A percentile compares a stretch with the other conserved stretches of the same genome.
These are phyloP conservation scores for Alviniconcha marisindica DNA, from an alignment of 1,140 invertebrate genomes.

Conservation along the genomic window DNA sequence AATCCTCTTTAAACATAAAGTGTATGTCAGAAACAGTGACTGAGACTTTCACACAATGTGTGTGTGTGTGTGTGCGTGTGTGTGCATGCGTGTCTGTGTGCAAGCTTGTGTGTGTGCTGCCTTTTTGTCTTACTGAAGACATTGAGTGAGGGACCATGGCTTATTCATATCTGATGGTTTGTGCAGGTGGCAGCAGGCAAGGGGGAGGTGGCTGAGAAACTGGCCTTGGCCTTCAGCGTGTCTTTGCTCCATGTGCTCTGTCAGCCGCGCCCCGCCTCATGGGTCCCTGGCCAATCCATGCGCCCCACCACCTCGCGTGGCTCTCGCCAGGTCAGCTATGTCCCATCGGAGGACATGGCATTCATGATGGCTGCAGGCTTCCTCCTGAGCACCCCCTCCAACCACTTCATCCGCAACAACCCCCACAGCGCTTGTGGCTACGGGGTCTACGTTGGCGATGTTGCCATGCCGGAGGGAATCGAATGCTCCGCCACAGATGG, in stretches of 20 bases:
- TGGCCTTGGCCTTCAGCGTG: slow-evolving; percentile 66
- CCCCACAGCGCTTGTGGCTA: slow-evolving; percentile 1
- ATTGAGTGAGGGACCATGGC: no score
- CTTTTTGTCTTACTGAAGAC: no score
- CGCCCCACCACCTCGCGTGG: slow-evolving; percentile 39
- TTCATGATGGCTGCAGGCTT: slow-evolving; percentile 69
- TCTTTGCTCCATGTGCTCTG: slow-evolving; percentile 71
- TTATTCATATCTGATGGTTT: no score
- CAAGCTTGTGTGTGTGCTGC: neutral
- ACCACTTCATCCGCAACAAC: slow-evolving; percentile 57
- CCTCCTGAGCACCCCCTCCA: slow-evolving; percentile 68
- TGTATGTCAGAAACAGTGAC: no score
- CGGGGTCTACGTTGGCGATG: slow-evolving; percentile 35
- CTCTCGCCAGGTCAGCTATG: slow-evolving; percentile 37
- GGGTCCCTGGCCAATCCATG: slow-evolving; percentile 56
- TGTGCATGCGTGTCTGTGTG: neutral
- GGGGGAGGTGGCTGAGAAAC: slow-evolving; percentile 61
- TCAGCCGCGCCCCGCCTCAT: slow-evolving; percentile 62
- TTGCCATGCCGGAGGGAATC: slow-evolving; percentile 21
- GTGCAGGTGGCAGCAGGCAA: neutral
- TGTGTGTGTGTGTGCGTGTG: neutral
- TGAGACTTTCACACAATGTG: no score
- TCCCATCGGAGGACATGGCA: slow-evolving; percentile 65
- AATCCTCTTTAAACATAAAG: no score
- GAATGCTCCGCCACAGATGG: slow-evolving; percentile 42